A percentile compares a stretch with the other conserved stretches of the same genome.
Conservation (phyloP, 1,140 invertebrate genomes). For the Drosophila lacteicornis region DNA sequence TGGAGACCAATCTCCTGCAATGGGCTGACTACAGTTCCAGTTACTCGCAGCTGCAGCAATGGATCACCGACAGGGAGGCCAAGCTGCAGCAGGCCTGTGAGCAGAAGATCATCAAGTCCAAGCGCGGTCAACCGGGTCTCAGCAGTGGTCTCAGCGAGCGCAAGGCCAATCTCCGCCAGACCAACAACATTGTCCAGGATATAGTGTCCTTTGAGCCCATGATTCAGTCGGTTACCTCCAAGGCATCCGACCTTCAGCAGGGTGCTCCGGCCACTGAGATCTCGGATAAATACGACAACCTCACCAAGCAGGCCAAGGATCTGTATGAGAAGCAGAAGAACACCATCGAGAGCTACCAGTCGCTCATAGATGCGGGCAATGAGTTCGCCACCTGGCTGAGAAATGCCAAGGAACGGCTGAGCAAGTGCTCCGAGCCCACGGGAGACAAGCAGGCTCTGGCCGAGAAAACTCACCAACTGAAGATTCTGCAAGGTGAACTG, state of each 20-base stretch:
- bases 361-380: constrained; percentile 95
- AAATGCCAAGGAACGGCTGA: constrained; percentile 94
- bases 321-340: constrained; percentile 96
- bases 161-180: constrained; percentile 95
- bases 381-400: constrained; percentile 97
- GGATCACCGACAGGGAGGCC: constrained; percentile 97
- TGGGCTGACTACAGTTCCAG: constrained; percentile 98
- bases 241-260: constrained; percentile 95
- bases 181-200: constrained; percentile 96
- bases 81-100: constrained; percentile 97
- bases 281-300: constrained; percentile 94
- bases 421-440: constrained; percentile 96
- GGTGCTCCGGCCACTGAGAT: constrained; percentile 95
- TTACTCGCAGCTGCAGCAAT: constrained; percentile 95
- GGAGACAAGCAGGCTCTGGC: constrained; percentile 96
- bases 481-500: constrained; percentile 92
- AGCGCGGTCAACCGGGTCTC: constrained; percentile 90
- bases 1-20: constrained; percentile 96
- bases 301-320: constrained; percentile 95
- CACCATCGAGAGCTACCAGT: constrained; percentile 95
- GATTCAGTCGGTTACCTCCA: constrained; percentile 96
- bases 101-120: constrained; percentile 92
- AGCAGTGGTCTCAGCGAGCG: constrained; percentile 92
- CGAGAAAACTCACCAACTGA: constrained; percentile 93
- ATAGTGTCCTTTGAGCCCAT: constrained; percentile 97